Conservation (phyloP, 2,113 vertebrate genomes). For the Dipodomys stephensi region DNA sequence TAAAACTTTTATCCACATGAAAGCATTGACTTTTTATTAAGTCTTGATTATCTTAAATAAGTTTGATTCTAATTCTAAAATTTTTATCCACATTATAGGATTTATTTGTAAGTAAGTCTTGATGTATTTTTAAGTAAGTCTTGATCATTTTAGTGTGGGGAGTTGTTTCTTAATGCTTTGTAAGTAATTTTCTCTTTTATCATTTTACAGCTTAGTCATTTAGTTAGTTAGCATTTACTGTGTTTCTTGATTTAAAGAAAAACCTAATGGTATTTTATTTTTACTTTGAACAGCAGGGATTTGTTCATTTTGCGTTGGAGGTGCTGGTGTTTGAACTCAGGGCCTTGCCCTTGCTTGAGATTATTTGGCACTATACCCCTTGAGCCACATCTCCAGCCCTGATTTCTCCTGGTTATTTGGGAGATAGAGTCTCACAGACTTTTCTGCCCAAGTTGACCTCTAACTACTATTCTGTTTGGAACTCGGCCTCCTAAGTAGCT, state of each 20-base stretch:
- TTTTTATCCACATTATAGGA: constrained; percentile 53
- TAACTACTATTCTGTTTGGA: no score
- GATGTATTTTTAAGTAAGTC: neutral
- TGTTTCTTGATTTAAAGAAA: neutral
- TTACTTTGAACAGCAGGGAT: no score
- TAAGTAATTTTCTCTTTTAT: constrained; percentile 30
- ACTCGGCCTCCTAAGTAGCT: no score
- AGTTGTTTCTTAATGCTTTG: neutral
- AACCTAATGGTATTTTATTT: no score
- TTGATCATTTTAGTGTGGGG: neutral
- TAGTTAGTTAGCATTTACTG: constrained; percentile 25
- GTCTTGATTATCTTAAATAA: neutral
- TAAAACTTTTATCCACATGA: constrained; percentile 45
- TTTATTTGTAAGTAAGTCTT: neutral
- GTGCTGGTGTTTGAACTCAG: no score
- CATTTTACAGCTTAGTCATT: neutral
- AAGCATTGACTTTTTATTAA: constrained; percentile 26
- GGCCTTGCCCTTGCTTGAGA: no score
- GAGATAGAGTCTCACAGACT: no score
- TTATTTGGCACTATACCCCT: no score
- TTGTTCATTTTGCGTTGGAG: neutral
- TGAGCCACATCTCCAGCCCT: no score
- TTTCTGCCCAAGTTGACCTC: no score
- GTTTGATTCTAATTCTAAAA: constrained; percentile 55
- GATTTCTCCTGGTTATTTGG: no score